Base-by-base conservation (phyloP, 2,113 vertebrate species). In the Halcyon malimbica region DNA sequence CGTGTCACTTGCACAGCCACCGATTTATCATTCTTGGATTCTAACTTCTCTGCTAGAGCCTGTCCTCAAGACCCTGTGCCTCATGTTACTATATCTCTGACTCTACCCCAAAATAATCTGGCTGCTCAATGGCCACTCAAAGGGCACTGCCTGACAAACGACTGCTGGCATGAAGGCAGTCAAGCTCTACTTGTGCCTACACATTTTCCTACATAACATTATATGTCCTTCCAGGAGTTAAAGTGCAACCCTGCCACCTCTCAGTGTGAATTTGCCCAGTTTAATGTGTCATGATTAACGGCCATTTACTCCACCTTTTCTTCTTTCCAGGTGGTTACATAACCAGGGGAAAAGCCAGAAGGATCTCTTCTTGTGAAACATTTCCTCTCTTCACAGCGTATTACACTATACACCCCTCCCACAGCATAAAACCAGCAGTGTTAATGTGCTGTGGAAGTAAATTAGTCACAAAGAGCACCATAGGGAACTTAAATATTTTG, bases 291-390 rank as follows among this genome's bases (percentile, higher is more conserved):
- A 23, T 89, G 95, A 93, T 95, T 95, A 93, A 95, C 97, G 92
- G 75, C 19, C 93, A 90, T 75, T 46, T 84, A 81, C 70, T 88
- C 76, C 87, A 95, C 97, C 97, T 96, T 93, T 97, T 93, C 97
- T 97, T 97, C 97, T 97, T 97, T 97, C 97, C 98, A 98, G 97
- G 98, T 98, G 98, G 97, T 95, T 98, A 98, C 21, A 69, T 96
- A 98, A 99, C 98, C 98, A 98, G 83, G 97, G 83, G 85, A 94
- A 95, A 95, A 96, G 96, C 97, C 98, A 98, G 97, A 97, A 97
- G 98, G 93, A 97, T 95, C 95, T 81, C 96, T 94, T 97, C 96
- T 97, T 98, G 98, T 98, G 96, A 98, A 98, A 98, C 98, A 98
- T 87, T 97, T 94, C 95, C 97, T 94, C 96, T 90, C 76, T 68